Base-by-base conservation (phyloP, 2,888 invertebrate species). In the Coecobrya sp. region DNA sequence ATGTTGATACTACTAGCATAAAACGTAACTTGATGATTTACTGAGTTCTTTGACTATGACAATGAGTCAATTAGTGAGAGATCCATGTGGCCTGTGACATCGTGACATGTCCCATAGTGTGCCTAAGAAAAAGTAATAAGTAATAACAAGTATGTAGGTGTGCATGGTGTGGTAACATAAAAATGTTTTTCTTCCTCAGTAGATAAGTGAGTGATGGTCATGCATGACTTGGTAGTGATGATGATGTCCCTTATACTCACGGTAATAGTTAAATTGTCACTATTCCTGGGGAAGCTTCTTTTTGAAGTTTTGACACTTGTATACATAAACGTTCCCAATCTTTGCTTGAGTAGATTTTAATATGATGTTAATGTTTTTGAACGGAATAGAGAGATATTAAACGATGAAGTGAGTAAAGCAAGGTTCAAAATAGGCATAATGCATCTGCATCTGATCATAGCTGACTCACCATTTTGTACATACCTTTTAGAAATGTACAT, bases 41-140 rank as follows among this genome's bases (percentile, higher is more conserved):
- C 86, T 68, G 65, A 86, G 55, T 42, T 52, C 59, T 52, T 82
- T 25, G 11, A 82, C 89, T 70, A 45, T 84, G 73, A 92, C 87
- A 92, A 92, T 88, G 87, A 87, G 92, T 92, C 92, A 92, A 92
- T 92, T 92, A 92, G 92, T 11, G 76, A 76, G 87, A 92, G 36
- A 84, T 65, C 59, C 87, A 92, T 87, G 76, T 88, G 92, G 92
- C 82, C 70, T 92, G 62, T 92, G 92, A 87, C 92, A 91, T 86
- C 68, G 62, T 87, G 86, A 87, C 73, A 73, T 70, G 55, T 82
- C 82, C 82, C 62, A 62, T 82, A 59, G 82, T 62, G 82, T 82
- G 82, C 59, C 59, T 22, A 25, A 25, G 49, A n/a, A 49, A 13
- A 52, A 45, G 22, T 11, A 16, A 19, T 3, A 16, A 73, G 19